Conservation (phyloP, 2,888 invertebrate species). For the Iphiclides podalirius region DNA sequence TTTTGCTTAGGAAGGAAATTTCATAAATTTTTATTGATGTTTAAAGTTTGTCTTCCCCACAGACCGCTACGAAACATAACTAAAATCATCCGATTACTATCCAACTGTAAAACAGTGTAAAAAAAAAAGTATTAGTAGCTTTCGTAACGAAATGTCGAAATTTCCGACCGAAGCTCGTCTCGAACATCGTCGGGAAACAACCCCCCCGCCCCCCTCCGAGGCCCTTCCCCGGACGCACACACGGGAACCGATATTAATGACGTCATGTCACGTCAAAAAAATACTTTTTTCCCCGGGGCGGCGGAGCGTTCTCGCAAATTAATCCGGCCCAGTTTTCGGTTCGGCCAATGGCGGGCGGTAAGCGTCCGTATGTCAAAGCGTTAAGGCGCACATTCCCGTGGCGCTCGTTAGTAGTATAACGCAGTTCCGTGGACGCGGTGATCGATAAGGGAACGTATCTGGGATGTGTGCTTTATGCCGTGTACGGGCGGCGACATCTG, state of each 20-base stretch:
- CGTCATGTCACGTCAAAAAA: slow-evolving; percentile 34
- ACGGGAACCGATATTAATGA: slow-evolving; percentile 41
- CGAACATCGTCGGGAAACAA: no score
- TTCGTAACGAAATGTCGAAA: no score
- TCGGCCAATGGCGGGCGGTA: slow-evolving; percentile 46
- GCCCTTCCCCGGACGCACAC: slow-evolving; percentile 1
- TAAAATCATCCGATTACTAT: no score
- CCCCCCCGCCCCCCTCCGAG: no score
- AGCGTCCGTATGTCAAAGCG: slow-evolving; percentile 38
- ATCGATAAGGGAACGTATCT: slow-evolving; percentile 43
- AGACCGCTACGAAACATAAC: no score
- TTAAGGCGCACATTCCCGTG: slow-evolving; percentile 47
- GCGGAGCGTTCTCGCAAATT: slow-evolving; percentile 55
- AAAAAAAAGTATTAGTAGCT: no score
- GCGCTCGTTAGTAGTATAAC: slow-evolving; percentile 16
- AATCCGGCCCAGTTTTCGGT: slow-evolving; percentile 62
- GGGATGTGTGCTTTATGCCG: slow-evolving; percentile 18
- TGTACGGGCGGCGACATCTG: slow-evolving; percentile 15
- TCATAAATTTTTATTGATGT: no score
- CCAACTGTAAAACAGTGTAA: no score
- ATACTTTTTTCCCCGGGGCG: slow-evolving; percentile 40
- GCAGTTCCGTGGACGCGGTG: slow-evolving; percentile 34
- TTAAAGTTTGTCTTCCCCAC: no score
- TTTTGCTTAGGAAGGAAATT: no score
- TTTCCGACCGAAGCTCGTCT: no score